phyloP scores from a whole-genome alignment of 64 coral and sea anemone species.

The Porites australiensis region DNA sequence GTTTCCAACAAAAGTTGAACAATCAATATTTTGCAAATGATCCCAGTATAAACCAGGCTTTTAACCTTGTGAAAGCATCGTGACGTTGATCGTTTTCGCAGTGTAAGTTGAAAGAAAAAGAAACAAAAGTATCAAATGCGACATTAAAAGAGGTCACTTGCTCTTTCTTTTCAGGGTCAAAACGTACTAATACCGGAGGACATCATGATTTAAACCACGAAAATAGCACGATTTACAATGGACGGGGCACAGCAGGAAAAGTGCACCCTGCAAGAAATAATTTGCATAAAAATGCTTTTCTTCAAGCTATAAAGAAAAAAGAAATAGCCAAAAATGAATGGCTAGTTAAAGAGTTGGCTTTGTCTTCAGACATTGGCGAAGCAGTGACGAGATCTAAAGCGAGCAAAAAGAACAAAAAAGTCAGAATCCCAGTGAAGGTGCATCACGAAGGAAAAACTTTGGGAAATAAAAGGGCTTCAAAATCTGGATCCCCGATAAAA shows the following conservation, averaged over 20 bases:
- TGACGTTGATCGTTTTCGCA: too few species aligned
- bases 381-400: neutral
- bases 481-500: neutral
- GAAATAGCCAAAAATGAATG: slow-evolving; percentile 13
- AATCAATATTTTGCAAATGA: too few species aligned
- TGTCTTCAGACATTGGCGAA: slow-evolving; percentile 11
- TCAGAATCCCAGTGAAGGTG: neutral
- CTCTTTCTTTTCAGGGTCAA: too few species aligned
- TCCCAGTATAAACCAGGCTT: too few species aligned
- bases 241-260: neutral
- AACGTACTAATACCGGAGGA: neutral
- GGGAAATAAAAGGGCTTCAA: neutral
- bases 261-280: neutral
- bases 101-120: too few species aligned
- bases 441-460: neutral
- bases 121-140: too few species aligned
- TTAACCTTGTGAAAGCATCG: too few species aligned
- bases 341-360: slow-evolving; percentile 17
- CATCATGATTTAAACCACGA: neutral
- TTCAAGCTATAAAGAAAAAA: neutral
- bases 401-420: neutral
- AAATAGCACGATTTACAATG: neutral
- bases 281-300: neutral
- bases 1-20: too few species aligned
- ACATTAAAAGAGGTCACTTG: too few species aligned